phyloP scores from a whole-genome alignment of 2,113 vertebrate genomes.

The Xenopus borealis region DNA sequence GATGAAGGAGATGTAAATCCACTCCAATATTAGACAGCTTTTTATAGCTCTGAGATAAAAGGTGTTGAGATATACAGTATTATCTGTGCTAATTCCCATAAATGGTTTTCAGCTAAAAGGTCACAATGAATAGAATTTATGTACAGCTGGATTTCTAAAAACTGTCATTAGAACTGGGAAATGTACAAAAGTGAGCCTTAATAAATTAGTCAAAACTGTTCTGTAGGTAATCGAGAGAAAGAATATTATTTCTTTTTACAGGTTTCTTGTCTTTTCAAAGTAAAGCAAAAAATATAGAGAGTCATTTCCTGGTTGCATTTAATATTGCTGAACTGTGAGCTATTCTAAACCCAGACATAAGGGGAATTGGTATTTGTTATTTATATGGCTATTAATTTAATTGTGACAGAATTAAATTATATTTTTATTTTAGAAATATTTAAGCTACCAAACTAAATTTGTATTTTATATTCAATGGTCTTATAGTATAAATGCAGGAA shows the following conservation, averaged over 20 bases:
- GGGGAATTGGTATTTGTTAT: too few species aligned
- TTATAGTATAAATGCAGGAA: too few species aligned
- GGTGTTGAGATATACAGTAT: constrained; percentile 45
- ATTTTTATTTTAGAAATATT: too few species aligned
- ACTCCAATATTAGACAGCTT: constrained; percentile 36
- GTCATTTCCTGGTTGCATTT: constrained; percentile 2
- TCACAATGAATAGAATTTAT: constrained; percentile 40
- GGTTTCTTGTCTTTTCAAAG: not conserved
- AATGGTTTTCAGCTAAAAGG: constrained; percentile 45
- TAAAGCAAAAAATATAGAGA: not conserved
- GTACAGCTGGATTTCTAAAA: constrained; percentile 39
- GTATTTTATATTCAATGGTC: too few species aligned
- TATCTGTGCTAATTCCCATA: constrained; percentile 45
- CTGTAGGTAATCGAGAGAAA: not conserved
- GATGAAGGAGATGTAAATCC: constrained; percentile 41
- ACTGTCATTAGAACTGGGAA: constrained; percentile 38
- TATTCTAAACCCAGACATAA: not conserved
- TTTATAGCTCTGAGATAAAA: constrained; percentile 37
- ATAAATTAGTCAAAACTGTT: constrained; percentile 23
- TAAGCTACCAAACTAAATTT: too few species aligned
- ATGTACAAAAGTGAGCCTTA: constrained; percentile 28
- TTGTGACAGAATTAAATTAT: too few species aligned
- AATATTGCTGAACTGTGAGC: not conserved
- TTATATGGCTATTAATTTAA: too few species aligned
- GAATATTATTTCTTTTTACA: not conserved